Evolutionary conservation across 2,113 vertebrate species (phyloP).

Genomic region (Odobenus rosmarus): DNA sequence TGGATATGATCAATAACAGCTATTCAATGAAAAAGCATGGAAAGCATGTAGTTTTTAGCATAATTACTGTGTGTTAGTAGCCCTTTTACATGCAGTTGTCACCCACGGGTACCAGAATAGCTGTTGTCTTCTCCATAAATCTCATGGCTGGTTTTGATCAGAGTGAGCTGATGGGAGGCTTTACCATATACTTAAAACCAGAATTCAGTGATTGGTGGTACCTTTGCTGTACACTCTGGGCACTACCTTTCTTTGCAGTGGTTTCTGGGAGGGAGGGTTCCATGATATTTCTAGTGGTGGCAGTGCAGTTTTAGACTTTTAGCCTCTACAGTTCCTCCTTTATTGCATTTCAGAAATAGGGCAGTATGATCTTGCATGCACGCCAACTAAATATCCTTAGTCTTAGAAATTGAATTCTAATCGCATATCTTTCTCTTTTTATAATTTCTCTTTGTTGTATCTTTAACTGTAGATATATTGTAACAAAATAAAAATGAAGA

Average conservation of each 20-base stretch:
- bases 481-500: slow-evolving; percentile 23
- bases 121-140: not conserved
- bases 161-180: not conserved
- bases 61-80: not conserved
- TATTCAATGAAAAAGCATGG: slow-evolving; percentile 1
- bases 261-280: not conserved
- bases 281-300: not conserved
- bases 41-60: slow-evolving; percentile 5
- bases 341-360: slow-evolving; percentile 5
- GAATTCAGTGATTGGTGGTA: not conserved
- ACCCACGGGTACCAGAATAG: not conserved
- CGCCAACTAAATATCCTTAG: not conserved
- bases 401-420: not conserved
- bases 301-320: not conserved
- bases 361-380: not conserved
- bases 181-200: not conserved
- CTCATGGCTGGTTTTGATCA: not conserved
- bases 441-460: not conserved
- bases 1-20: not conserved
- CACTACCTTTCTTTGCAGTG: not conserved
- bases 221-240: not conserved
- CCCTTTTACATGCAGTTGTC: not conserved
- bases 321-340: not conserved
- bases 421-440: not conserved
- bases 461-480: not conserved